Evolutionary conservation across 2,888 invertebrate genomes (phyloP).

Genomic region (Drosophila setosimentum): DNA sequence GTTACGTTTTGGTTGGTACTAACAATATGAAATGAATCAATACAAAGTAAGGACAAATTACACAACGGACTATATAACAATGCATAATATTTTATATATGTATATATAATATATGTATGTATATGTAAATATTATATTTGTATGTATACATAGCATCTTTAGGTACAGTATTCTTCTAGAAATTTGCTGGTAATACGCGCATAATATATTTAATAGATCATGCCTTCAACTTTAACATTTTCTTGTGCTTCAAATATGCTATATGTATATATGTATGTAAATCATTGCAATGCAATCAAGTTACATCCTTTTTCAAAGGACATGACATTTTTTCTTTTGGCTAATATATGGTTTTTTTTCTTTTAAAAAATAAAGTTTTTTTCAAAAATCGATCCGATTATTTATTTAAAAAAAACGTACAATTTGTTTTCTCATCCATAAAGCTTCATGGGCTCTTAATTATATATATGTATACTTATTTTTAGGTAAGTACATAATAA

Average conservation of each 20-base stretch:
- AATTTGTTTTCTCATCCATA: constrained; percentile 44
- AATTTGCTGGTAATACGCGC: constrained; percentile 46
- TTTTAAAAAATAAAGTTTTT: neutral
- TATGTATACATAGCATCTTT: constrained; percentile 55
- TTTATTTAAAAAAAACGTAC: constrained; percentile 11
- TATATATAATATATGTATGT: constrained; percentile 39
- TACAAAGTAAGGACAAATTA: constrained; percentile 52
- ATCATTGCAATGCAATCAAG: constrained; percentile 9
- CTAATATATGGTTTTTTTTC: constrained; percentile 7
- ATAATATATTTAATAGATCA: constrained; percentile 35
- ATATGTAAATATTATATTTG: constrained; percentile 32
- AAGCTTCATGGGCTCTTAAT: constrained; percentile 61
- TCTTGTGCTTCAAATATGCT: constrained; percentile 17
- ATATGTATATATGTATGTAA: constrained; percentile 11
- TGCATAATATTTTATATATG: constrained; percentile 32
- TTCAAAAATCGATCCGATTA: constrained; percentile 16
- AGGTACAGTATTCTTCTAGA: constrained; percentile 55
- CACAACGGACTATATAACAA: constrained; percentile 61
- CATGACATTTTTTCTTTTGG: constrained; percentile 15
- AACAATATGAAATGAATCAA: constrained; percentile 53
- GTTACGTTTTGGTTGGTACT: constrained; percentile 28
- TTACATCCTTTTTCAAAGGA: constrained; percentile 12
- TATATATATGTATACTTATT: constrained; percentile 15
- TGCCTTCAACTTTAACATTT: constrained; percentile 27
- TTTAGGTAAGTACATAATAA: constrained; percentile 60